A percentile compares a stretch with the other conserved stretches of the same genome.
phyloP scores from a whole-genome alignment of 2,797 vertebrate species.

The Urocyon cinereoargenteus region DNA sequence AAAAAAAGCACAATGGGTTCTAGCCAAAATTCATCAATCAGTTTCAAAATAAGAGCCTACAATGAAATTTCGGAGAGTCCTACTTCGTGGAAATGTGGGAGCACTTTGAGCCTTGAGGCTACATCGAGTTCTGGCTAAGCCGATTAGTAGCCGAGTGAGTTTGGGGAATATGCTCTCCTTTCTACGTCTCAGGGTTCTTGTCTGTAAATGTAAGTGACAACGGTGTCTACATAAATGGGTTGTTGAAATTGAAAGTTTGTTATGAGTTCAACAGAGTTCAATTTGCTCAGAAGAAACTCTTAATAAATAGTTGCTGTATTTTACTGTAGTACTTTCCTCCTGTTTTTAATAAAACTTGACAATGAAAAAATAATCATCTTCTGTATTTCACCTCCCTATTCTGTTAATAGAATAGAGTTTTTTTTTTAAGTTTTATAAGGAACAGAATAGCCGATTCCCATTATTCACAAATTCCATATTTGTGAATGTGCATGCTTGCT shows the following conservation, averaged over 20 bases:
- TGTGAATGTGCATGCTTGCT: neutral
- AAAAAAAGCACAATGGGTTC: neutral
- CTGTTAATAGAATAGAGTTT: neutral
- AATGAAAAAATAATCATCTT: neutral
- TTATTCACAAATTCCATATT: neutral
- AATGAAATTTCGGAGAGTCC: neutral
- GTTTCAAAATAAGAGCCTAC: constrained; percentile 1
- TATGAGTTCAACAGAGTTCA: neutral
- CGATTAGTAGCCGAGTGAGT: neutral
- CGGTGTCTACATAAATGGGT: neutral
- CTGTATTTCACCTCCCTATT: neutral
- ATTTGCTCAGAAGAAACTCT: neutral
- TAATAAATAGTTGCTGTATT: neutral
- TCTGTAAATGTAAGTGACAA: neutral
- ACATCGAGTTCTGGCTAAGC: neutral
- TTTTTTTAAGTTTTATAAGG: neutral
- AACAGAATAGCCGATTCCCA: neutral
- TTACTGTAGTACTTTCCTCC: neutral
- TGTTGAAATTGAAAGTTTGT: neutral
- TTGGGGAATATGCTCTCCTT: neutral
- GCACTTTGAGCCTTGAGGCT: neutral
- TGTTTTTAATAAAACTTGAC: neutral
- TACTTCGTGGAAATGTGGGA: neutral
- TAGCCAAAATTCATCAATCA: neutral
- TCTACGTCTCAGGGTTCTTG: neutral